A percentile compares a stretch with the other conserved stretches of the same genome.
These are phyloP conservation scores for Melanotus villosus DNA, from an alignment of 2,888 invertebrate genomes.

Conservation along the genomic window DNA sequence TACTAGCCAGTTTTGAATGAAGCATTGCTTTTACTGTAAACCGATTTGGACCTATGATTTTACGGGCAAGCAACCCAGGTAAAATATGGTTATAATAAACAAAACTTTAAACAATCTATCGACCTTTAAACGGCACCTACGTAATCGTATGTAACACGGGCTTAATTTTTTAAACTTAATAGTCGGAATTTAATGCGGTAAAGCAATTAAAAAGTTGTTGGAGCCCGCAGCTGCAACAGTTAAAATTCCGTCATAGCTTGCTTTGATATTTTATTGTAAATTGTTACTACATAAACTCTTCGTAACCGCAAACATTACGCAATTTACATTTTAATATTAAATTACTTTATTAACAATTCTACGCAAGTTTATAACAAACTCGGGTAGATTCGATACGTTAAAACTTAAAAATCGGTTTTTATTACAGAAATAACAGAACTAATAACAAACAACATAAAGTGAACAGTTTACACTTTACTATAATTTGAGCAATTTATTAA, in stretches of 20 bases:
- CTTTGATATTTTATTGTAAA: neutral
- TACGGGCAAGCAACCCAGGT: neutral
- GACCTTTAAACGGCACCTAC: constrained; percentile 13
- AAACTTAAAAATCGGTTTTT: too few relatives aligned
- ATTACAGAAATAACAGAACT: too few relatives aligned
- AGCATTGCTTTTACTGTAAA: neutral
- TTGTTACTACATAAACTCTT: too few relatives aligned
- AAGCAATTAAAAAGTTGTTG: constrained; percentile 10
- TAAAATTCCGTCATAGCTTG: neutral
- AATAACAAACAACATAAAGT: too few relatives aligned
- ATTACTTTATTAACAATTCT: too few relatives aligned
- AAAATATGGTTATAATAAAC: neutral
- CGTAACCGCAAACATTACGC: neutral
- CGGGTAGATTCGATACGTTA: too few relatives aligned
- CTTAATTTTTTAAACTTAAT: neutral
- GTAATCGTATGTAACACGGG: neutral
- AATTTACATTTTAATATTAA: too few relatives aligned
- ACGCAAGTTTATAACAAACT: too few relatives aligned
- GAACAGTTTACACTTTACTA: neutral
- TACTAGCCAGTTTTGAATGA: neutral
- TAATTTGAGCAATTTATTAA: neutral
- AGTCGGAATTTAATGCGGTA: neutral
- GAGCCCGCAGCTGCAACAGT: constrained; percentile 4
- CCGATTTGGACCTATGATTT: neutral
- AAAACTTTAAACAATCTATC: neutral